Evolutionary conservation across 2,888 invertebrate genomes (phyloP).

Genomic region (Drosophila mimetica): DNA sequence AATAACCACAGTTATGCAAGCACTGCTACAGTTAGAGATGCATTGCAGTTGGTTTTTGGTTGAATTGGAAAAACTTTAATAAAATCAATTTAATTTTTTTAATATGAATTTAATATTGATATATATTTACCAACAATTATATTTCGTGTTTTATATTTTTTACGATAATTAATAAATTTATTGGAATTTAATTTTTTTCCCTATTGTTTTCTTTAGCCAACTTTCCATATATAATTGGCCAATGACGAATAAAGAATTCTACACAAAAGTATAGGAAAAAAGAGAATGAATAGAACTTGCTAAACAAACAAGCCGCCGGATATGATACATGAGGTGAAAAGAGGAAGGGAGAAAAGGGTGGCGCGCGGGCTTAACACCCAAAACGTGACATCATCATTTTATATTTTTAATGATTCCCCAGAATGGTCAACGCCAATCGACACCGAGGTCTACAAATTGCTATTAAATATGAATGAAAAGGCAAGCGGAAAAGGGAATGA

Average conservation of each 20-base stretch:
- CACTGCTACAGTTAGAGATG: slow-evolving; percentile 14
- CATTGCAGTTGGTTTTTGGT: background rate
- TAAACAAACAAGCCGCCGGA: slow-evolving; percentile 58
- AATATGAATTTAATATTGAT: no score
- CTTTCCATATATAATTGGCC: slow-evolving; percentile 53
- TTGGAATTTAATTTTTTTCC: background rate
- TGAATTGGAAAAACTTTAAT: slow-evolving; percentile 5
- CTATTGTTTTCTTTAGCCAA: background rate
- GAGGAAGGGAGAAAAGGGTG: background rate
- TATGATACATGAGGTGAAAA: slow-evolving; percentile 43
- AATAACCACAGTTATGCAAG: slow-evolving; percentile 14
- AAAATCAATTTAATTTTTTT: no score
- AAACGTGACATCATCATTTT: slow-evolving; percentile 54
- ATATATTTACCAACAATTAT: no score
- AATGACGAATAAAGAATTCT: slow-evolving; percentile 17
- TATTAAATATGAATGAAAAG: slow-evolving; percentile 53
- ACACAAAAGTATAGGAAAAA: background rate
- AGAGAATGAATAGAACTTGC: slow-evolving; percentile 14
- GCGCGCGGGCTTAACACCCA: slow-evolving; percentile 29
- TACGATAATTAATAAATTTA: no score
- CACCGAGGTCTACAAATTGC: slow-evolving; percentile 47
- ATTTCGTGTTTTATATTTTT: no score
- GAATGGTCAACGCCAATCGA: slow-evolving; percentile 29
- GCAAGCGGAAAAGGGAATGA: slow-evolving; percentile 16
- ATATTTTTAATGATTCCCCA: slow-evolving; percentile 40